Percentiles rank a stretch among this genome's conserved stretches.
These are phyloP conservation scores for Phylloscopus collybita DNA, from an alignment of 2,797 vertebrate genomes.

Conservation along the genomic window DNA sequence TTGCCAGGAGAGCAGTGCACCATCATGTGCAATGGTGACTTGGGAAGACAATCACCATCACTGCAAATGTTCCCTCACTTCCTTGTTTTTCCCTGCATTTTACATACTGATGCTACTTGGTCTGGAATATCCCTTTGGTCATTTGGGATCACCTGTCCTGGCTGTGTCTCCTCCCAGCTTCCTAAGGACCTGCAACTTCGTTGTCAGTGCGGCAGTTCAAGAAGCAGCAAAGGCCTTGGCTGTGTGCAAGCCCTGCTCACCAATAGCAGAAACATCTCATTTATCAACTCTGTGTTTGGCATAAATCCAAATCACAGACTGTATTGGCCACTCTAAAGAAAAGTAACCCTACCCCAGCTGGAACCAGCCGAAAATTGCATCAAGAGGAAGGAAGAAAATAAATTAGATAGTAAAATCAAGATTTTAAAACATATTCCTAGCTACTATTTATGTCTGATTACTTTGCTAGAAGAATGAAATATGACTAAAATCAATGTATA, in stretches of 20 bases:
- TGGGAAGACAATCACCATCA: neutral
- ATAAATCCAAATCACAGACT: neutral
- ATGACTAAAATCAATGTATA: neutral
- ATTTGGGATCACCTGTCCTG: neutral
- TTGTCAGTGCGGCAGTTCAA: rapidly evolving
- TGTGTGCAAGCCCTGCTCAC: neutral
- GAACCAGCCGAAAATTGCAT: neutral
- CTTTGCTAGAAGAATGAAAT: constrained; percentile 34
- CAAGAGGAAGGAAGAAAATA: neutral
- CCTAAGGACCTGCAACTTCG: neutral
- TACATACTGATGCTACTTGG: too few relatives aligned
- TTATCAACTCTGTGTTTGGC: neutral
- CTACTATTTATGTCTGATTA: neutral
- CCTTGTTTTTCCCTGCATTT: neutral
- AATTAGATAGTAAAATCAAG: neutral
- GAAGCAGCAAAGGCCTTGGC: neutral
- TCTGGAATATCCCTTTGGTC: neutral
- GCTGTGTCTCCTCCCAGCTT: neutral
- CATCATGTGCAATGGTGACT: neutral
- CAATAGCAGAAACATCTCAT: neutral
- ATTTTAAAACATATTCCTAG: neutral
- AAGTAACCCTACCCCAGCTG: neutral
- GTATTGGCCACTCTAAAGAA: neutral
- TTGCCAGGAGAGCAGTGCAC: neutral
- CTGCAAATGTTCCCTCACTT: neutral